Conservation (phyloP, 2,113 vertebrate genomes). For the Urocitellus parryii region DNA sequence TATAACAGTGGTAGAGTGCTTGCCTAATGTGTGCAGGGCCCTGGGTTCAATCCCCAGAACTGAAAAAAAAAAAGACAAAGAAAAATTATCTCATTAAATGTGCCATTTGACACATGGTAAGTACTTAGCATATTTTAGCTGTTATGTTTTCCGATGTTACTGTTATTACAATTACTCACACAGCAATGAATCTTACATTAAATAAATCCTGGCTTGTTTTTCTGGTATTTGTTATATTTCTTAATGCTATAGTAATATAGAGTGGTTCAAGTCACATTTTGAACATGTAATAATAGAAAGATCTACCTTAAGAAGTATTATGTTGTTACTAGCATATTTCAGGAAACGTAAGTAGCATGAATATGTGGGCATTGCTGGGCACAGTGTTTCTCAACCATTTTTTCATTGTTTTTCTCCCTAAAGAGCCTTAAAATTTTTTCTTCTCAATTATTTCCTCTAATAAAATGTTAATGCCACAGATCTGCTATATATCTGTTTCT, state of each 20-base stretch:
- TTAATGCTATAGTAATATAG: background rate
- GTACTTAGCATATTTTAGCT: conserved; percentile 42
- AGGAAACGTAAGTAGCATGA: conserved; percentile 2
- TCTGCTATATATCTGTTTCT: background rate
- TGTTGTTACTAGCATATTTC: conserved; percentile 31
- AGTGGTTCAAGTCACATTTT: conserved; percentile 24
- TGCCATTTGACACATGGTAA: conserved; percentile 13
- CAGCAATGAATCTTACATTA: conserved; percentile 7
- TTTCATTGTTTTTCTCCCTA: background rate
- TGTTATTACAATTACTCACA: background rate
- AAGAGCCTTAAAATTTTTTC: background rate
- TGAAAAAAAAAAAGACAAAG: background rate
- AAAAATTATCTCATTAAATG: background rate
- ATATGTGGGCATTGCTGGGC: background rate
- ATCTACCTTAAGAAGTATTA: background rate
- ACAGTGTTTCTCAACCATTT: background rate
- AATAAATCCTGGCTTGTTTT: conserved; percentile 35
- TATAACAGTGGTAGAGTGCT: background rate
- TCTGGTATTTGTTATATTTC: conserved; percentile 36
- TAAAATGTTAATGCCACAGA: background rate
- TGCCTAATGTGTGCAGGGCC: background rate
- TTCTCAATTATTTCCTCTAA: background rate
- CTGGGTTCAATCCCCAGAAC: background rate
- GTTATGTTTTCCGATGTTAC: background rate
- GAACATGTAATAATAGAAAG: conserved; percentile 56